Evolutionary conservation across 2,797 vertebrate species (phyloP), one percentile per base, ranked within the genome.

Genomic region (Xerus rutilus): DNA sequence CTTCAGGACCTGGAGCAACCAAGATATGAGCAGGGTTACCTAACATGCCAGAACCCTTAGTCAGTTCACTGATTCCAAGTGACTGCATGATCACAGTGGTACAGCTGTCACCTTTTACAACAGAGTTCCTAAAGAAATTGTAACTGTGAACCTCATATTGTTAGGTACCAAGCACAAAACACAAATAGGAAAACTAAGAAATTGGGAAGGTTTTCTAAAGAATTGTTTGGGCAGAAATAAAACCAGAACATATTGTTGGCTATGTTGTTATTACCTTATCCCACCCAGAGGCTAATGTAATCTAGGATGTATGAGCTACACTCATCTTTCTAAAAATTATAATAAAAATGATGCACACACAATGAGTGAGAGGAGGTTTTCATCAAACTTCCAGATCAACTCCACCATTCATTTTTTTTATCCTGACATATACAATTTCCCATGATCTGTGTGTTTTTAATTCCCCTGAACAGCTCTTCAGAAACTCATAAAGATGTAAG

Each of bases 401-500:
- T n/a, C 20, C 47, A n/a, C 90, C 69, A 17, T 8, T 57, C 1
- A 64, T 10, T 69, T 32, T 69, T 59, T 93, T 67, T 25, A 70
- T 23, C 15, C 54, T 18, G 49, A 62, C 14, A 65, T 73, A 20
- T 20, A 10, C 47, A 95, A 78, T 84, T 93, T 78, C 91, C 57
- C 64, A 39, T 62, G 73, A 96, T 92, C 85, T 52, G 92, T 82
- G 39, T 94, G 47, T 87, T 95, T 97, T 93, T 45, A 83, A 43
- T 85, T 21, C 32, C 18, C 15, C 78, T 32, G 35, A 43, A 74
- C 47, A 84, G 39, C 32, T 85, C 84, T 91, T 96, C 47, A 89
- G 78, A 96, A 96, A 93, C 49, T 73, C 64, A 78, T 81, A 94
- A 95, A 96, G 39, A 88, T 82, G 28, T 65, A 81, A 94, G 94